Conservation (phyloP, 2,888 invertebrate species). For the Drosophila setosimentum region DNA sequence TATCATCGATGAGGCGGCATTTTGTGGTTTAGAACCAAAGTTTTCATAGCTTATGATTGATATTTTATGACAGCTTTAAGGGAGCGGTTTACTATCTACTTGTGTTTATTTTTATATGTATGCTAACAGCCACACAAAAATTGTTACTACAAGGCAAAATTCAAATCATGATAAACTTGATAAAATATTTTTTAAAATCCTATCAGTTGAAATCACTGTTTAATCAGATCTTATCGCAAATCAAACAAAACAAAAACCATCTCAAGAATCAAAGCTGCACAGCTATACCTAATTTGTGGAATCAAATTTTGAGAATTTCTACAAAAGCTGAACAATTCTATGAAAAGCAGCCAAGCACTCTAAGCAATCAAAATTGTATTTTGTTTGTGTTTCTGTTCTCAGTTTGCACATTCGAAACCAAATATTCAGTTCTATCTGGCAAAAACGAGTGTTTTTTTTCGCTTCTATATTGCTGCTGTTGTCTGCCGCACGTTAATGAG, state of each 20-base stretch:
- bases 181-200: not conserved
- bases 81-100: not conserved
- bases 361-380: not conserved
- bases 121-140: not conserved
- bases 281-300: constrained; percentile 4
- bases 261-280: not conserved
- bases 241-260: not conserved
- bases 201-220: not conserved
- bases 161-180: not conserved
- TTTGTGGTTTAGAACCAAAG: not conserved
- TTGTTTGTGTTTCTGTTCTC: not conserved
- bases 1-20: constrained; percentile 16
- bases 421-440: constrained; percentile 27
- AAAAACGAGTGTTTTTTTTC: constrained; percentile 12
- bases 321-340: constrained; percentile 9
- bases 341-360: not conserved
- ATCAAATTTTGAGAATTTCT: constrained; percentile 1
- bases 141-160: not conserved
- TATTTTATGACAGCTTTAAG: not conserved
- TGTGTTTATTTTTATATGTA: not conserved
- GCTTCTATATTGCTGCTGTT: constrained; percentile 24
- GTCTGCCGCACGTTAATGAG: constrained; percentile 64
- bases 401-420: constrained; percentile 4
- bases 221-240: not conserved
- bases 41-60: constrained; percentile 1